Evolutionary conservation across 2,113 vertebrate genomes (phyloP).

Genomic region (Pelmatolapia mariae): DNA sequence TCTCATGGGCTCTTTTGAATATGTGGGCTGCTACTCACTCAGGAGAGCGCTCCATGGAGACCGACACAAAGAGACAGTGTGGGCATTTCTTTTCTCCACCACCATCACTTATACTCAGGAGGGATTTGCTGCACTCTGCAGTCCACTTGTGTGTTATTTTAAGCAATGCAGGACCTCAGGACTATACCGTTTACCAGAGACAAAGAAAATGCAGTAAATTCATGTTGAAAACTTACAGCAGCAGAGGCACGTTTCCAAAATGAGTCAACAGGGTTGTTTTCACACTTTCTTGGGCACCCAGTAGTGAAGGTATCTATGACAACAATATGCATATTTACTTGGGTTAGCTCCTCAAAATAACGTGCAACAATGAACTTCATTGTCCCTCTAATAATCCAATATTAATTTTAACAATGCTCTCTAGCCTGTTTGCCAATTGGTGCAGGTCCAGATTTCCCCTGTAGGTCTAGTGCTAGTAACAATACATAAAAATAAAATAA

Average conservation of each 20-base stretch:
- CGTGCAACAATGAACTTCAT: neutral
- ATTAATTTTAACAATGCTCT: neutral
- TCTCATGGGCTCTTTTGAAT: neutral
- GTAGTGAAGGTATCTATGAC: slow-evolving; percentile 56
- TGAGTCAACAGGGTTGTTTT: slow-evolving; percentile 50
- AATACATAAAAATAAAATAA: neutral
- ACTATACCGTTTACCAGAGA: fast-evolving
- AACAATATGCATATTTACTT: neutral
- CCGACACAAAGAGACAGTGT: neutral
- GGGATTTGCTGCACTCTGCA: neutral
- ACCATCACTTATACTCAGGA: neutral
- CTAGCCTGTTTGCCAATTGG: neutral
- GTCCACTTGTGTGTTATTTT: neutral
- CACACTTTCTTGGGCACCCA: slow-evolving; percentile 39
- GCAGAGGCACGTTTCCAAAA: slow-evolving; percentile 60
- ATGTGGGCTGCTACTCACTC: slow-evolving; percentile 21
- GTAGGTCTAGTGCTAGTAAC: neutral
- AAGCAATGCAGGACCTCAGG: neutral
- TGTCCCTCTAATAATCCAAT: neutral
- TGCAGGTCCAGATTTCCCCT: neutral
- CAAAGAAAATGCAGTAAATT: neutral
- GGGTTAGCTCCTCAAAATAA: neutral
- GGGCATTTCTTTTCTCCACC: neutral
- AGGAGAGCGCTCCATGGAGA: neutral
- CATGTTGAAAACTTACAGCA: slow-evolving; percentile 35